Conservation (phyloP, 2,113 vertebrate genomes). For the Rostratula benghalensis region DNA sequence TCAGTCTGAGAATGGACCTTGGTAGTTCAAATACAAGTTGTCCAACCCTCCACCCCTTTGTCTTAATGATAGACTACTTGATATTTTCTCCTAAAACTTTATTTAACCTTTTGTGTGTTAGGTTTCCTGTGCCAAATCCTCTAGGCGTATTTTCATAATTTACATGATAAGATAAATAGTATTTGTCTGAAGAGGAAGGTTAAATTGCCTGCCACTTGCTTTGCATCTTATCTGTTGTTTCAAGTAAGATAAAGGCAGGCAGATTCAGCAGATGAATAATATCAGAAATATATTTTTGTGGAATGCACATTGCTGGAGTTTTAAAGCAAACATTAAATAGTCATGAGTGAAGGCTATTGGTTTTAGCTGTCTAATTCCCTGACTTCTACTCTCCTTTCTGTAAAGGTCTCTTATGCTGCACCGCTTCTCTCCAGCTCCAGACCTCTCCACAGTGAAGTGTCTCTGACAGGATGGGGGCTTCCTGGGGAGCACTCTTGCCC, state of each 20-base stretch:
- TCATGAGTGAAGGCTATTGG: background rate
- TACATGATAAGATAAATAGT: conserved; percentile 37
- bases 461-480: background rate
- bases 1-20: background rate
- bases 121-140: background rate
- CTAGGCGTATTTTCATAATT: conserved; percentile 42
- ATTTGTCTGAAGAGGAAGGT: conserved; percentile 21
- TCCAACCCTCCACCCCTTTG: background rate
- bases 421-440: background rate
- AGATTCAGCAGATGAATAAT: background rate
- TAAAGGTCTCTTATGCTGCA: background rate
- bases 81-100: conserved; percentile 28
- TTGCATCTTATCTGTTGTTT: conserved; percentile 9
- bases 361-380: background rate
- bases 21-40: background rate
- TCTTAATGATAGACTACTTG: background rate
- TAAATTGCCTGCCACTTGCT: conserved; percentile 13
- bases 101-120: conserved; percentile 22
- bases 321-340: background rate
- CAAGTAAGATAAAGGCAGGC: background rate
- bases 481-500: background rate
- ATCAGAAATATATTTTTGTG: background rate
- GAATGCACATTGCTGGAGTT: background rate
- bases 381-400: background rate
- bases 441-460: too few species aligned